Evolutionary conservation across 2,888 invertebrate genomes (phyloP).

Genomic region (Tetragnatha montana): DNA sequence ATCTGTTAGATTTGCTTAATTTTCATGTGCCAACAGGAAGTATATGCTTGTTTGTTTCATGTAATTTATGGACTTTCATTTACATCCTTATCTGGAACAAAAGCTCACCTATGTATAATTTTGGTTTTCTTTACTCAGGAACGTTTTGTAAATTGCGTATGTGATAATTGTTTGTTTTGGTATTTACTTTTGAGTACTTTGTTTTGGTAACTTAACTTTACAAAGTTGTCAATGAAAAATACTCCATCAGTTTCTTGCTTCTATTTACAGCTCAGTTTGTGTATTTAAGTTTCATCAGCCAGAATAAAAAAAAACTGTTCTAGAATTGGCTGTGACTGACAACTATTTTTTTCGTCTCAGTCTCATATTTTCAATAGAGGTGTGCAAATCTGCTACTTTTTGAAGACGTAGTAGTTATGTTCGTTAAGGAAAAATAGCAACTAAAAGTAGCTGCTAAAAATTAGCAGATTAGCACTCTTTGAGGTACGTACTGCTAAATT

Average conservation of each 20-base stretch:
- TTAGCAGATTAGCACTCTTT: too few species aligned
- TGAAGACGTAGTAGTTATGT: too few species aligned
- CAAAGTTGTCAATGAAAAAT: constrained; percentile 16
- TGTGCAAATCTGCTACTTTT: too few species aligned
- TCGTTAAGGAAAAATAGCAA: too few species aligned
- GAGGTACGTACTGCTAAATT: too few species aligned
- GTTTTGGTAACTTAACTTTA: constrained; percentile 29
- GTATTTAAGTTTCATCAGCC: constrained; percentile 47
- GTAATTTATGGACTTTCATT: neutral
- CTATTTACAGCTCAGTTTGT: constrained; percentile 47
- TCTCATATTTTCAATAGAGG: too few species aligned
- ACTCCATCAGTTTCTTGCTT: constrained; percentile 41
- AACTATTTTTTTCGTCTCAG: neutral
- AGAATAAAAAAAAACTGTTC: constrained; percentile 64
- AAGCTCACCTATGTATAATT: constrained; percentile 29
- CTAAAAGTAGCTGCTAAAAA: too few species aligned
- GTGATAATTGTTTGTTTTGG: constrained; percentile 34
- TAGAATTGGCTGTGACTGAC: constrained; percentile 8
- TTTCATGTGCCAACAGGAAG: constrained; percentile 64
- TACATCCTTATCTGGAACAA: constrained; percentile 6
- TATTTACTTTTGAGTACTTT: constrained; percentile 14
- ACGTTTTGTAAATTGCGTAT: constrained; percentile 52
- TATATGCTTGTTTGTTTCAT: constrained; percentile 7
- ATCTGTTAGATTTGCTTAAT: constrained; percentile 36
- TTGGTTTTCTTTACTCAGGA: constrained; percentile 57